Evolutionary conservation across 2,888 invertebrate genomes (phyloP).

Genomic region (Chironomus riparius): DNA sequence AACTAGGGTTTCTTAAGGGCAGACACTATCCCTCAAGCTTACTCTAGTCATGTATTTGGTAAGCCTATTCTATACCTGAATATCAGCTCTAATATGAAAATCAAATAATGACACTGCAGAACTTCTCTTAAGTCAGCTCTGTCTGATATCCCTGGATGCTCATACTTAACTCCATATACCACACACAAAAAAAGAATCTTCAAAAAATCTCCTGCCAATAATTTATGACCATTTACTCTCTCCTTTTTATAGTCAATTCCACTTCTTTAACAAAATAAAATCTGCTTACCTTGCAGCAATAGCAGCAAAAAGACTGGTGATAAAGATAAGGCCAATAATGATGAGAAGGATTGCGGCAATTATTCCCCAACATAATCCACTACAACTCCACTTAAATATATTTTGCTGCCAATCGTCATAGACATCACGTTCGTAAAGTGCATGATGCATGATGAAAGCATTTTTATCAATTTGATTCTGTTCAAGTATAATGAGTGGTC

Average conservation of each 20-base stretch:
- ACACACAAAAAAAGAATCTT: too few relatives aligned
- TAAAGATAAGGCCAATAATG: conserved; percentile 36
- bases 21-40: too few relatives aligned
- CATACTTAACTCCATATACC: too few relatives aligned
- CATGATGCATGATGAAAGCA: conserved; percentile 40
- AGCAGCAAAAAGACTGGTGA: conserved; percentile 39
- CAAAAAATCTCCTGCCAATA: background rate
- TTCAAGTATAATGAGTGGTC: conserved; percentile 41
- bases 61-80: too few relatives aligned
- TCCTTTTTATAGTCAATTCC: background rate
- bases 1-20: too few relatives aligned
- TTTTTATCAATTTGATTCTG: conserved; percentile 35
- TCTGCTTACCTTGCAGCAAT: conserved; percentile 38
- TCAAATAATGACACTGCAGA: too few relatives aligned
- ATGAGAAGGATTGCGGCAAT: conserved; percentile 36
- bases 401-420: conserved; percentile 40
- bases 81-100: too few relatives aligned
- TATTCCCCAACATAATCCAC: conserved; percentile 40
- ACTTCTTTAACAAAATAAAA: background rate
- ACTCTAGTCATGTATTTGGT: too few relatives aligned
- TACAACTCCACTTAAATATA: conserved; percentile 35
- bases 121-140: too few relatives aligned
- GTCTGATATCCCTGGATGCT: too few relatives aligned
- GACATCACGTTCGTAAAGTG: conserved; percentile 35
- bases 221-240: background rate